Evolutionary conservation across 2,797 vertebrate species (phyloP).

Genomic region (Chelmon rostratus): DNA sequence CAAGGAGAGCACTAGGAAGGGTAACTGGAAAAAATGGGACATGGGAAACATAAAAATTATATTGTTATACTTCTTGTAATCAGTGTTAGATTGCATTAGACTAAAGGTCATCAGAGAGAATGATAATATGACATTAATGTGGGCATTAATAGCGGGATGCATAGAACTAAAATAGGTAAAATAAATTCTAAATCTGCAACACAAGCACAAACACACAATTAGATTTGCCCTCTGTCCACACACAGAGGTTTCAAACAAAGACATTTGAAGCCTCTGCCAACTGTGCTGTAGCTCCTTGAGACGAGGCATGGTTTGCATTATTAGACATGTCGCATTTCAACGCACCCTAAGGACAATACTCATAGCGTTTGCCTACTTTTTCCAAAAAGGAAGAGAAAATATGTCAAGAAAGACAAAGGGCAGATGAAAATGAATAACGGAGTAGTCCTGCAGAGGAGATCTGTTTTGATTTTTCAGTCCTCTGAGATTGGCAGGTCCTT

Average conservation of each 20-base stretch:
- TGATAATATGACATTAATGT: background rate
- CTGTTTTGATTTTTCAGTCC: slow-evolving; percentile 51
- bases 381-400: background rate
- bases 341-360: background rate
- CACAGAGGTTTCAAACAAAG: slow-evolving; percentile 19
- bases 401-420: slow-evolving; percentile 6
- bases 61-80: background rate
- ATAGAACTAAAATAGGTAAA: background rate
- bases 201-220: background rate
- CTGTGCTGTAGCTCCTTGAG: slow-evolving; percentile 12
- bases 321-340: slow-evolving; percentile 42
- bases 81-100: background rate
- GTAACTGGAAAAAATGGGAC: slow-evolving; percentile 84
- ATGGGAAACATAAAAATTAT: background rate
- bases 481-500: slow-evolving; percentile 58
- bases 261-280: slow-evolving; percentile 8
- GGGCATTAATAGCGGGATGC: background rate
- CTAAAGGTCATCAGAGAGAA: background rate
- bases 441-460: slow-evolving; percentile 35
- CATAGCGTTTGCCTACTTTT: background rate
- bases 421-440: background rate
- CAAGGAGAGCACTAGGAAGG: slow-evolving; percentile 86
- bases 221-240: background rate
- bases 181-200: background rate
- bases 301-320: slow-evolving; percentile 19